Percentiles rank a stretch among this genome's conserved stretches.
These are phyloP conservation scores for Drosophila pseudotakahashii DNA, from an alignment of 2,888 invertebrate species.

Conservation along the genomic window DNA sequence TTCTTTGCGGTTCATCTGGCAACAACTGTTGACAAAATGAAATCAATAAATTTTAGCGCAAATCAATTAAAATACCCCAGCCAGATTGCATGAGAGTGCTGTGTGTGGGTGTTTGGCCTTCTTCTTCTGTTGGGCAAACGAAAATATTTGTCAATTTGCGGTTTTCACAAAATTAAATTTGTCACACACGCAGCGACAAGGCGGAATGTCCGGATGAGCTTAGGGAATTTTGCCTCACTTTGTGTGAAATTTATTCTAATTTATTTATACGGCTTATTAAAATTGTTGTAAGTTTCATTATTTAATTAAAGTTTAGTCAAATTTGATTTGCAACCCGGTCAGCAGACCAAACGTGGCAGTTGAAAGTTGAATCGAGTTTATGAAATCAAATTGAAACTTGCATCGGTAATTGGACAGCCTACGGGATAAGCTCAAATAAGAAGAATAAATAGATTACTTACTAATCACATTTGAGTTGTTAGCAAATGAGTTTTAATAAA, in stretches of 20 bases:
- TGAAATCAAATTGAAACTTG: slow-evolving; percentile 39
- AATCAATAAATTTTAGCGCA: slow-evolving; percentile 78
- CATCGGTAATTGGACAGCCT: slow-evolving; percentile 1
- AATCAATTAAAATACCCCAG: slow-evolving; percentile 74
- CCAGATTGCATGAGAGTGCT: slow-evolving; percentile 37
- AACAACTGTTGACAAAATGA: slow-evolving; percentile 78
- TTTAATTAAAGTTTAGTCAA: slow-evolving; percentile 76
- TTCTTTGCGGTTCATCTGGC: slow-evolving; percentile 55
- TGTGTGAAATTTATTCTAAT: slow-evolving; percentile 56
- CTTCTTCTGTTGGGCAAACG: slow-evolving; percentile 60
- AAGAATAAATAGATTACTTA: slow-evolving; percentile 22
- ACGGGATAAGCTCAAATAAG: neutral
- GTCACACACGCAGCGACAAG: slow-evolving; percentile 26
- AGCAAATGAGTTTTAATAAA: neutral
- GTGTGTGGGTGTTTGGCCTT: slow-evolving; percentile 18
- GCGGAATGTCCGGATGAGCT: slow-evolving; percentile 13
- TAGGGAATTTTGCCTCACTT: slow-evolving; percentile 19
- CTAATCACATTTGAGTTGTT: neutral
- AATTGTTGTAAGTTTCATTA: slow-evolving; percentile 62
- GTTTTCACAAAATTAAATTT: slow-evolving; percentile 77
- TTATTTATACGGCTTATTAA: slow-evolving; percentile 77
- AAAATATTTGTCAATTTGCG: slow-evolving; percentile 80
- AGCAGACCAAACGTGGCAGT: slow-evolving; percentile 19
- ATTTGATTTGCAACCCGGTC: slow-evolving; percentile 61
- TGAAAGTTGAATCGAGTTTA: slow-evolving; percentile 18